Conservation (phyloP, 2,797 vertebrate species). For the Pelochelys cantorii region DNA sequence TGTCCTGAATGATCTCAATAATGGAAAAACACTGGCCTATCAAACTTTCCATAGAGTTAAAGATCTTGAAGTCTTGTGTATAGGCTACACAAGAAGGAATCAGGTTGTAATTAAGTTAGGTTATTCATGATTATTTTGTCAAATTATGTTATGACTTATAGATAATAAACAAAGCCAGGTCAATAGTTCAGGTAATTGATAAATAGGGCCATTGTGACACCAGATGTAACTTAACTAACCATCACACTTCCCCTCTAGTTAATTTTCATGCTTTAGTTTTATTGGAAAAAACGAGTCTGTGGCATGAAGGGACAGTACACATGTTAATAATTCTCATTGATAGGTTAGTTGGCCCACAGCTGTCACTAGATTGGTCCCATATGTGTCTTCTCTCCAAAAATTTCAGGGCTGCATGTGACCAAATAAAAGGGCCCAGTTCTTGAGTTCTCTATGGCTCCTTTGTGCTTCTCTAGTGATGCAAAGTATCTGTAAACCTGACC, state of each 20-base stretch:
- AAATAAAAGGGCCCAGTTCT: neutral
- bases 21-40: neutral
- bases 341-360: neutral
- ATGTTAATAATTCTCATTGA: constrained; percentile 9
- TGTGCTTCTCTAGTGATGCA: neutral
- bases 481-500: constrained; percentile 1
- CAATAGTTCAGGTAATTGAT: neutral
- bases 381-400: neutral
- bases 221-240: neutral
- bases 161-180: neutral
- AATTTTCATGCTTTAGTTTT: constrained; percentile 25
- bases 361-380: neutral
- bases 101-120: neutral
- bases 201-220: neutral
- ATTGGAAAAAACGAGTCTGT: constrained; percentile 1
- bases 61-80: neutral
- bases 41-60: neutral
- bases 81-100: neutral
- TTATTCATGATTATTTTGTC: neutral
- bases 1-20: neutral
- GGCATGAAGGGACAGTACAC: neutral
- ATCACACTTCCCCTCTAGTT: neutral
- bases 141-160: neutral
- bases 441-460: neutral
- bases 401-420: neutral